Evolutionary conservation across 2,888 invertebrate species (phyloP), one percentile per base, ranked within the genome.

Genomic region (Omphaloscelis lunosa): DNA sequence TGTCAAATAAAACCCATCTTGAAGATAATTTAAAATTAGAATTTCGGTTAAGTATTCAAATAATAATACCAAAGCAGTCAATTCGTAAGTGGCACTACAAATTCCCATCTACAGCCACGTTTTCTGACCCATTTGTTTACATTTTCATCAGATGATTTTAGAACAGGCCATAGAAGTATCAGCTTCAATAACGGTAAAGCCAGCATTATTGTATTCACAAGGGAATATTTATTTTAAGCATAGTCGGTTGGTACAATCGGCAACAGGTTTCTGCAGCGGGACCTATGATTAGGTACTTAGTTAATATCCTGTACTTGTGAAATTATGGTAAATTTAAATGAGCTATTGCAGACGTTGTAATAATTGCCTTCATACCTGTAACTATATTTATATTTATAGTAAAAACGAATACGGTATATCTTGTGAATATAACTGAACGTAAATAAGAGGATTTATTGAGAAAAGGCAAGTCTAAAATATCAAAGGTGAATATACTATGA

Each of bases 211-310:
- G 17, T 9, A 59, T 59, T 79, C 41, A n/a, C 58, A 45, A 34
- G 80, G 41, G 29, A 77, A 29, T n/a, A n/a, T n/a, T 51, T 20
- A 79, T 45, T 34, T 23, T 41, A 70, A 29, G 9, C 34, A 23
- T 45, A 56, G 27, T 9, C 23, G 6, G 48, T 23, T 27, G 12
- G 27, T 23, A 20, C 23, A 11, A 39, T 17, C 12, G 23, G 27
- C 27, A 39, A 62, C 82, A 61, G 66, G 82, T 82, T 76, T 23
- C 5, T 23, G 27, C 56, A 67, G 62, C 67, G 67, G 67, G 62
- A 75, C 11, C 75, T 23, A 27, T 51, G 56, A 74, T 73, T 51
- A 65, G 63, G 51, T 78, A 61, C 51, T 80, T 53, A 65, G 34
- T 34, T 81, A 53, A 65, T 80, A 77, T 73, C 80, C 73, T 45